Base-by-base conservation (phyloP, 2,888 invertebrate genomes). In the Vannuccia rotundouncinata region DNA sequence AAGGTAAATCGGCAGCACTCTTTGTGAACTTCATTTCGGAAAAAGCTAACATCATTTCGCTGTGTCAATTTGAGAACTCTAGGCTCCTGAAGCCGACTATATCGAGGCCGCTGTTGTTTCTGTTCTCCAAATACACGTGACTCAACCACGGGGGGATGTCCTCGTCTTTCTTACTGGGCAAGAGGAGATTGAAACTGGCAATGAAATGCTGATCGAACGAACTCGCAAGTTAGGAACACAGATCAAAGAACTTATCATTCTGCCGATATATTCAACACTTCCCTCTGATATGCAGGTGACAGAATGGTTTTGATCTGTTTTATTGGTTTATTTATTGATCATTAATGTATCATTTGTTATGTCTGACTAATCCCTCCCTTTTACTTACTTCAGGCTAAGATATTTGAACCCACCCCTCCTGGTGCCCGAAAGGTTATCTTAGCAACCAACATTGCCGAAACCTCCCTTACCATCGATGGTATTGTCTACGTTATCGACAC, bases 401-500 rank as follows among this genome's bases (percentile, higher is more conserved):
- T 99, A 85, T 99, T 99, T 89, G 94, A 95, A 84, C 96, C 95
- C 0, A 98, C 98, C 0, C 99, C 99, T 60, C 93, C 93, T 5
- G 94, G 95, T 82, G 95, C 98, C 0, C 91, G 99, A 82, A 99
- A 99, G 90, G 95, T 98, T 13, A 93, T 99, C 5, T 89, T 99
- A 74, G 99, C 99, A 0, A 99, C 99, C 25, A 99, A 99, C 86
- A 99, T 99, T 85, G 99, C 99, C 0, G 99, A 99, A 90, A 99
- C 99, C 0, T 98, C 98, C 0, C 90, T 99, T 31, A 99, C 99
- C 0, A 99, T 99, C 84, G 98, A 99, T 87, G 98, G 98, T 85
- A 99, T 99, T 83, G 92, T 95, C 82, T 99, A 95, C 89, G 99
- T 99, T 0, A 96, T 99, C 83, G 99, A 99, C 90, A 96, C 98